Conservation (phyloP, 2,888 invertebrate species). For the Pecten maximus region DNA sequence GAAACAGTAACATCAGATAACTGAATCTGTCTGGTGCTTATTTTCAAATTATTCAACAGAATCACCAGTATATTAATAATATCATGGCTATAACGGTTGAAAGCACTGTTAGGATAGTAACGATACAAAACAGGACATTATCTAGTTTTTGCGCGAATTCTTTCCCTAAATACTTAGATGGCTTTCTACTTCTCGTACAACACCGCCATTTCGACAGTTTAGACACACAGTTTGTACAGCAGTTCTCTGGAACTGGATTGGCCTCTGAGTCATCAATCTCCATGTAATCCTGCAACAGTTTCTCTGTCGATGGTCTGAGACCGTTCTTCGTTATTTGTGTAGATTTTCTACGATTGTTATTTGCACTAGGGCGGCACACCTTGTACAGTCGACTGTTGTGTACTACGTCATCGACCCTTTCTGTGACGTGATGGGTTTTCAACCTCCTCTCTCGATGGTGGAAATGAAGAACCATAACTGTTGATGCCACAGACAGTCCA, state of each 20-base stretch:
- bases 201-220: conserved; percentile 27
- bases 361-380: conserved; percentile 37
- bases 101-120: conserved; percentile 52
- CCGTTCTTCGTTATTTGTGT: conserved; percentile 44
- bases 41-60: neutral
- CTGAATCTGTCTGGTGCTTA: neutral
- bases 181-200: conserved; percentile 21
- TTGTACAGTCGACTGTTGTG: conserved; percentile 47
- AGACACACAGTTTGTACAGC: conserved; percentile 40
- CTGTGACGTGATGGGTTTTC: neutral
- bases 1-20: neutral
- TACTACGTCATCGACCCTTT: conserved; percentile 36
- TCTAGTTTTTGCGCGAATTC: conserved; percentile 57
- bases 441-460: conserved; percentile 62
- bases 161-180: conserved; percentile 21
- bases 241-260: conserved; percentile 37
- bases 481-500: conserved; percentile 67
- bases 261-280: conserved; percentile 48
- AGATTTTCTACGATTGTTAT: conserved; percentile 43
- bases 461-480: conserved; percentile 67
- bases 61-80: conserved; percentile 47
- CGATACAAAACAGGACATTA: conserved; percentile 64
- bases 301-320: conserved; percentile 46
- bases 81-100: conserved; percentile 51
- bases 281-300: conserved; percentile 50